A percentile compares a stretch with the other conserved stretches of the same genome.
These are phyloP conservation scores for Glaucidium brasilianum DNA, from an alignment of 2,113 vertebrate genomes.

Conservation along the genomic window DNA sequence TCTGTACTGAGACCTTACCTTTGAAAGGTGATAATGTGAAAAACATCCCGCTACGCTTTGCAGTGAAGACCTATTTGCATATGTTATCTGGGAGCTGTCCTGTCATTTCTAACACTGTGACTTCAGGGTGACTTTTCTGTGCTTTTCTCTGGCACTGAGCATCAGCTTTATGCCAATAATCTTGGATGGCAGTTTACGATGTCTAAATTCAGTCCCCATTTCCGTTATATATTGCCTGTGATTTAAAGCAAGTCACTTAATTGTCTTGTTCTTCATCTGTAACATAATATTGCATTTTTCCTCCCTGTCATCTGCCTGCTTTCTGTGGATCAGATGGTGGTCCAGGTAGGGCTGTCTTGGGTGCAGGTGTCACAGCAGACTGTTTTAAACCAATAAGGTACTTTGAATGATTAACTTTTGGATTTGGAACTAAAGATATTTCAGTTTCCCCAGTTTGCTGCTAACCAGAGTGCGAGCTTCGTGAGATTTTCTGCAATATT, in stretches of 20 bases:
- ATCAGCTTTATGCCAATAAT: not conserved
- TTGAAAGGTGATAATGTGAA: not conserved
- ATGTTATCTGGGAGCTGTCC: not conserved
- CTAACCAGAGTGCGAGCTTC: not conserved
- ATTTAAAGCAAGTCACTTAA: constrained; percentile 12
- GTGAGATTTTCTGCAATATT: not conserved
- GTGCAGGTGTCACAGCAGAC: not conserved
- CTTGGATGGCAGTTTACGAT: not conserved
- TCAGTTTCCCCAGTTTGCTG: not conserved
- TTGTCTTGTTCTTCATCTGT: not conserved
- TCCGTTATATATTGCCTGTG: not conserved
- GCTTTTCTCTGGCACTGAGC: not conserved
- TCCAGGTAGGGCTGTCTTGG: not conserved
- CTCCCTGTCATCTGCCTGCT: not conserved
- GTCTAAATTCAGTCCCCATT: not conserved
- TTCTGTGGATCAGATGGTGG: not conserved
- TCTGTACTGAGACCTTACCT: not conserved
- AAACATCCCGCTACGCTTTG: not conserved
- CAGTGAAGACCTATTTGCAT: not conserved
- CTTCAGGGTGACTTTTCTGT: not conserved
- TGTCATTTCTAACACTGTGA: not conserved
- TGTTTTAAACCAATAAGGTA: not conserved
- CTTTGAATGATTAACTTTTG: not conserved
- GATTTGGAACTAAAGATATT: not conserved
- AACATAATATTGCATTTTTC: not conserved